Conservation (phyloP, 2,797 vertebrate genomes). For the Falco cherrug region DNA sequence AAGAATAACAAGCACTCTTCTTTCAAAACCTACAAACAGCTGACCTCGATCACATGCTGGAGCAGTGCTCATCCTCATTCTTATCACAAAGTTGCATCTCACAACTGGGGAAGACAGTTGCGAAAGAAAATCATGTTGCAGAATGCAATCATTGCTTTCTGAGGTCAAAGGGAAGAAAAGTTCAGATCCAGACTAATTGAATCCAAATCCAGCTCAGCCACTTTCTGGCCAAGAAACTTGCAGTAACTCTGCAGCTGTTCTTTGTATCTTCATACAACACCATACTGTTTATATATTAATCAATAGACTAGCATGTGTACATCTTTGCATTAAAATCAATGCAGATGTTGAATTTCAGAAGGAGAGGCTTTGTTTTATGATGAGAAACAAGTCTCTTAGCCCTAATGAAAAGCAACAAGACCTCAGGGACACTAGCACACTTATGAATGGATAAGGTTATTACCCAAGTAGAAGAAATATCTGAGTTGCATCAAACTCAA, state of each 20-base stretch:
- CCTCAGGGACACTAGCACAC: background rate
- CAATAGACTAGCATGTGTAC: background rate
- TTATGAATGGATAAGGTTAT: background rate
- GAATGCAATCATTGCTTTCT: fast-evolving
- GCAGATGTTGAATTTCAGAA: background rate
- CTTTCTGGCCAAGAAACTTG: background rate
- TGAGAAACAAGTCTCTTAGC: background rate
- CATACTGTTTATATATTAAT: background rate
- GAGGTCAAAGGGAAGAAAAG: background rate
- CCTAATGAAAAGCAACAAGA: background rate
- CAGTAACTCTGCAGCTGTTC: background rate
- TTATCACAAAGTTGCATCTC: background rate
- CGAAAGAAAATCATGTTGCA: background rate
- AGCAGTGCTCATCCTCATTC: background rate
- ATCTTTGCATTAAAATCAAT: background rate
- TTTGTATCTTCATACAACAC: background rate
- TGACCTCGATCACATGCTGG: background rate
- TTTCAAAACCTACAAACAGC: background rate
- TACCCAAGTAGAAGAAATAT: background rate
- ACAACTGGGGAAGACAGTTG: background rate
- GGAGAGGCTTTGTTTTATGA: background rate
- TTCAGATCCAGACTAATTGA: background rate
- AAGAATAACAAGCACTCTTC: background rate
- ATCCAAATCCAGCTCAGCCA: background rate
- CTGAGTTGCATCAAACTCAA: background rate